phyloP scores from a whole-genome alignment of 2,113 vertebrate species.

The Synodontis membranacea region DNA sequence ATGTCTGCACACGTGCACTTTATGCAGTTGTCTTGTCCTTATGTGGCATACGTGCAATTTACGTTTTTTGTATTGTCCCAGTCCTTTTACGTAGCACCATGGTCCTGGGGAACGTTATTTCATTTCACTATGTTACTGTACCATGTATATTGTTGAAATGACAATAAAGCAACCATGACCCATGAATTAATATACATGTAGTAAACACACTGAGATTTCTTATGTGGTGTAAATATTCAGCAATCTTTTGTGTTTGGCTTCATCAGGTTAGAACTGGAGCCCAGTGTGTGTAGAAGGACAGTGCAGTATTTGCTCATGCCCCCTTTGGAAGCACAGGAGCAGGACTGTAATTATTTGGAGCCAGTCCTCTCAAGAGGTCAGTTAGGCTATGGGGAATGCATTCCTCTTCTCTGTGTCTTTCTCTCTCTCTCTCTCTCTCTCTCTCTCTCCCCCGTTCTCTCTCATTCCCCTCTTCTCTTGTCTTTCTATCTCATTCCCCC shows the following conservation, averaged over 20 bases:
- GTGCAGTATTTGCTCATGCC: constrained; percentile 1
- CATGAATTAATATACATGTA: no score
- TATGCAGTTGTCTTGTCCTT: no score
- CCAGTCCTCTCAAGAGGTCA: constrained; percentile 55
- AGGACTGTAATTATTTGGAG: constrained; percentile 57
- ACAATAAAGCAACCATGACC: no score
- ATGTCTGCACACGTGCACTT: no score
- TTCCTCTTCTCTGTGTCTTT: constrained; percentile 22
- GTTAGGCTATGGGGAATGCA: constrained; percentile 48
- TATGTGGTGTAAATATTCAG: background rate
- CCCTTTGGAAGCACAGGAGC: constrained; percentile 18
- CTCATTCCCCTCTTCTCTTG: background rate
- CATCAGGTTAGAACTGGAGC: background rate
- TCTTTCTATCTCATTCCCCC: background rate
- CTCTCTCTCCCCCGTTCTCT: background rate
- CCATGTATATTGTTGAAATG: no score
- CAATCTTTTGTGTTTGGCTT: constrained; percentile 3
- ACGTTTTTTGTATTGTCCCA: no score
- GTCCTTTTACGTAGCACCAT: no score
- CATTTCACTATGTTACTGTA: no score
- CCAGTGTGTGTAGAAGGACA: constrained; percentile 24
- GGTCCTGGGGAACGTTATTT: no score
- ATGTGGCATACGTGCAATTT: no score
- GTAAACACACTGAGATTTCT: background rate
- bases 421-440: background rate